phyloP scores from a whole-genome alignment of 2,113 vertebrate species.

The Gnathonemus longibarbis region DNA sequence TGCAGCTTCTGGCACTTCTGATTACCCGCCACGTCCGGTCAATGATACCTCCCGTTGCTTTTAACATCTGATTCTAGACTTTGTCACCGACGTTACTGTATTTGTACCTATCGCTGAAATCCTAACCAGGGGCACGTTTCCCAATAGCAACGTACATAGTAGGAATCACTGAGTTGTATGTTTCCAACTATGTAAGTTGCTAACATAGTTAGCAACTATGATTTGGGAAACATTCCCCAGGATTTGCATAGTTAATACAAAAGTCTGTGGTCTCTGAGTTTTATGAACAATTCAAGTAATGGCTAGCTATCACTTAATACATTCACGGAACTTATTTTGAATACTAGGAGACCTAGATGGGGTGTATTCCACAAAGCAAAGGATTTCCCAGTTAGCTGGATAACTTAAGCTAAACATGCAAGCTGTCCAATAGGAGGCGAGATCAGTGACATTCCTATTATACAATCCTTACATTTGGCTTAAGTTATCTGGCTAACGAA shows the following conservation, averaged over 20 bases:
- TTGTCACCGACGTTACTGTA: not conserved
- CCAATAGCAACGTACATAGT: not conserved
- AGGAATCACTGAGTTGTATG: not conserved
- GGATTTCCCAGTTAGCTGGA: not conserved
- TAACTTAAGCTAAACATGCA: not conserved
- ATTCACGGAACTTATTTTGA: not conserved
- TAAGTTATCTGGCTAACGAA: not conserved
- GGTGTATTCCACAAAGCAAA: not conserved
- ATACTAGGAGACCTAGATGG: not conserved
- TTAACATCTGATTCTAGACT: not conserved
- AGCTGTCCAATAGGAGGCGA: not conserved
- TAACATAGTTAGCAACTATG: not conserved
- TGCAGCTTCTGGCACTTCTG: not conserved
- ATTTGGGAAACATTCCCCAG: not conserved
- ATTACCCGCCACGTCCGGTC: not conserved
- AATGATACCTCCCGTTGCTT: not conserved
- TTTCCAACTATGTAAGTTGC: not conserved
- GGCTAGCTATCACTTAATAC: not conserved
- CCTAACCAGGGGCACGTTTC: not conserved
- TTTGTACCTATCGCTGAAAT: not conserved
- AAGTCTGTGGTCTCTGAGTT: not conserved
- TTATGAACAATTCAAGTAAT: not conserved
- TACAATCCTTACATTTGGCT: not conserved
- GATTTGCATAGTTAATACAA: not conserved
- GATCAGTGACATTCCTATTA: not conserved